A percentile compares a stretch with the other conserved stretches of the same genome.
Evolutionary conservation across 2,113 vertebrate genomes (phyloP).

Genomic region (Corythornis madagascariensis): DNA sequence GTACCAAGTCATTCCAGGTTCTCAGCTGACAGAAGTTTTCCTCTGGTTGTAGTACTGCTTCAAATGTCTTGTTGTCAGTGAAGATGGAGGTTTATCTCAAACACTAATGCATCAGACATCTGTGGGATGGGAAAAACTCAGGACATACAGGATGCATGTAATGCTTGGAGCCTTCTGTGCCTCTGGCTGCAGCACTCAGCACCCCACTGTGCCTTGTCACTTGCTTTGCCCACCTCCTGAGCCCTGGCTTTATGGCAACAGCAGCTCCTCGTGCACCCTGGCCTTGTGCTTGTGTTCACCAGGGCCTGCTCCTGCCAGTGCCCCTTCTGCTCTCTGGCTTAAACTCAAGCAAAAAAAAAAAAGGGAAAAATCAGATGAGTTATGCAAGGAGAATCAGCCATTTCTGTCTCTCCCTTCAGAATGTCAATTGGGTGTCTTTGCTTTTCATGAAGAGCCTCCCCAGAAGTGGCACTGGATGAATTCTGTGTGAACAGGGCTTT

Average conservation of each 20-base stretch:
- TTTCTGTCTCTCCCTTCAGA: background rate
- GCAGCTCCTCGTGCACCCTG: background rate
- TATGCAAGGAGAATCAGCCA: background rate
- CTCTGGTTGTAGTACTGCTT: background rate
- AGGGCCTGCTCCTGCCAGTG: background rate
- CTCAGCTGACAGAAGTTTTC: background rate
- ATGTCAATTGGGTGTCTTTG: background rate
- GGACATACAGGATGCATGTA: background rate
- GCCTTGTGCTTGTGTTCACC: background rate
- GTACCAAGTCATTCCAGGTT: background rate
- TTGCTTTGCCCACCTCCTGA: background rate
- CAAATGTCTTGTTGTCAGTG: background rate
- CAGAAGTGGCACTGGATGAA: background rate
- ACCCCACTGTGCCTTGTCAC: background rate
- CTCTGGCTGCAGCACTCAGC: background rate
- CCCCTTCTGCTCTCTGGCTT: background rate
- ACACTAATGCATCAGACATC: background rate
- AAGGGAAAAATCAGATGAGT: background rate
- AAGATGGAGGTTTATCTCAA: background rate
- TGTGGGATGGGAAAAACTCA: too few species aligned
- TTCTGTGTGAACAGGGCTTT: background rate
- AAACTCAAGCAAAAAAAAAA: background rate
- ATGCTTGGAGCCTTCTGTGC: slow-evolving; percentile 24
- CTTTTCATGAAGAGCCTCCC: background rate
- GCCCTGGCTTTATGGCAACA: background rate